These are phyloP conservation scores for Euspilapteryx auroguttella DNA, from an alignment of 2,888 invertebrate genomes.

Conservation along the genomic window DNA sequence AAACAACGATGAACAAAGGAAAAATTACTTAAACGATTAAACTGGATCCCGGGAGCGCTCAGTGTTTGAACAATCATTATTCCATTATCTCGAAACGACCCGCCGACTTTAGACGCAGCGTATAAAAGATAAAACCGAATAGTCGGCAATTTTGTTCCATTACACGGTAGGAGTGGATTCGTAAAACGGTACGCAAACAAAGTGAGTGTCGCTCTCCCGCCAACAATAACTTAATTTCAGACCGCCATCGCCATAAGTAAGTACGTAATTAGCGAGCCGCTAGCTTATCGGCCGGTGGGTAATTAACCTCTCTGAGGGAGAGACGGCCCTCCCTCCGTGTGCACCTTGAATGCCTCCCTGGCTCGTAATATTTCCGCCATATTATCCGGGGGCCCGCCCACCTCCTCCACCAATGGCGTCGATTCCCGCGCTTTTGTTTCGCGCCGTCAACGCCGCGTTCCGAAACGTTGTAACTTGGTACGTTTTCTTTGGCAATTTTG, in stretches of 20 bases:
- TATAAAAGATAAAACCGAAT: constrained; percentile 46
- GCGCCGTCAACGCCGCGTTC: constrained; percentile 37
- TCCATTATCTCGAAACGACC: constrained; percentile 37
- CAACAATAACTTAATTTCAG: constrained; percentile 61
- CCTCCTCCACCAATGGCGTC: constrained; percentile 53
- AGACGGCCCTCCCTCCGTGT: constrained; percentile 19
- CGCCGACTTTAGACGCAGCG: constrained; percentile 1
- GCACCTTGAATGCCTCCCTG: constrained; percentile 54
- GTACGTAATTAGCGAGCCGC: constrained; percentile 61
- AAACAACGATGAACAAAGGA: too few relatives aligned
- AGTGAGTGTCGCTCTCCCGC: constrained; percentile 54
- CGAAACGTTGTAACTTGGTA: constrained; percentile 50
- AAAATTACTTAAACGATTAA: constrained; percentile 51
- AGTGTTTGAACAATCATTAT: constrained; percentile 43
- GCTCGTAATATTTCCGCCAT: constrained; percentile 56
- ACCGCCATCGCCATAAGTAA: constrained; percentile 60
- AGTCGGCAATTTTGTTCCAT: constrained; percentile 54
- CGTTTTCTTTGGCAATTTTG: constrained; percentile 51
- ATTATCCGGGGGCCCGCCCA: constrained; percentile 53
- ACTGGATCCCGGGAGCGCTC: constrained; percentile 29
- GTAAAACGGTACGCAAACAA: constrained; percentile 60
- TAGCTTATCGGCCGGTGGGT: constrained; percentile 60
- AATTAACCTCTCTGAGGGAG: constrained; percentile 50
- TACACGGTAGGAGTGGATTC: constrained; percentile 49
- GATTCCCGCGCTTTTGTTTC: constrained; percentile 59